These are phyloP conservation scores for Aquatica leii DNA, from an alignment of 2,888 invertebrate species.

Conservation along the genomic window DNA sequence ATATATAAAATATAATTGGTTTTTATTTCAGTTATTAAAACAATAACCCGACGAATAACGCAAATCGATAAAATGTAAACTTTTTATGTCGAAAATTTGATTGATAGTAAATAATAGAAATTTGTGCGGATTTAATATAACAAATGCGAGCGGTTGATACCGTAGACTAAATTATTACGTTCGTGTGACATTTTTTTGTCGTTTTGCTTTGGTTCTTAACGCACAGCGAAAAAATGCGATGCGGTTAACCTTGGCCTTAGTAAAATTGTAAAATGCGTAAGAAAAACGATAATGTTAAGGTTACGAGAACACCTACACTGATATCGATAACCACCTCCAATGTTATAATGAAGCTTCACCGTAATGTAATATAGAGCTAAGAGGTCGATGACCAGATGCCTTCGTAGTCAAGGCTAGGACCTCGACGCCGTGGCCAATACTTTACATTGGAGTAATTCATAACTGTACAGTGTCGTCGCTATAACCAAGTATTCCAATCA, in stretches of 20 bases:
- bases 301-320: slow-evolving; percentile 22
- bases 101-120: no score
- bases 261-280: not conserved
- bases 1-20: no score
- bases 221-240: no score
- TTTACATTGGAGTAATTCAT: slow-evolving; percentile 50
- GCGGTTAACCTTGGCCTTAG: slow-evolving; percentile 6
- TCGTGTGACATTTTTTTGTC: no score
- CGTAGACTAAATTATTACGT: no score
- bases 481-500: slow-evolving; percentile 51
- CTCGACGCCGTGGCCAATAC: slow-evolving; percentile 43
- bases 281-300: not conserved
- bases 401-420: slow-evolving; percentile 52
- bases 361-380: slow-evolving; percentile 19
- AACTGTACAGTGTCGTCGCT: slow-evolving; percentile 53
- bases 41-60: no score
- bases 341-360: slow-evolving; percentile 24
- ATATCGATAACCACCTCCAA: slow-evolving; percentile 13
- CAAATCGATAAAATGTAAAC: no score
- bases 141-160: no score
- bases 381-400: slow-evolving; percentile 54
- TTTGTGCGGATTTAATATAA: no score
- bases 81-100: no score
- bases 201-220: no score
- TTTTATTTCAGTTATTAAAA: no score